Base-by-base conservation (phyloP, 2,888 invertebrate genomes). In the Callyntrura sp. region DNA sequence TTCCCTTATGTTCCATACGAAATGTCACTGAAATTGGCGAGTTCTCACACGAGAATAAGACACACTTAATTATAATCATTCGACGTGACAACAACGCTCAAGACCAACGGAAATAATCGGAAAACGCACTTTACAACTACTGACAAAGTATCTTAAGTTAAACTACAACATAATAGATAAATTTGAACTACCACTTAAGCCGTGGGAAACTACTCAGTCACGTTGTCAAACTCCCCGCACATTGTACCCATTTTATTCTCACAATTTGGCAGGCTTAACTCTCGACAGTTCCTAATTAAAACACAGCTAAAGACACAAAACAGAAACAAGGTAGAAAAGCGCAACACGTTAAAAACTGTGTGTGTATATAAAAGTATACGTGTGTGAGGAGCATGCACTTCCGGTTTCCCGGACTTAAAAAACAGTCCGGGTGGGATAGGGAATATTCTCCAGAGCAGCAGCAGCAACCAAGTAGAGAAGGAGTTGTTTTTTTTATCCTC, bases 331-430 rank as follows among this genome's bases (percentile, higher is more conserved):
- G 12, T 35, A 55, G 51, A 78, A 35, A 57, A 60, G 79, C 79
- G 79, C 79, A 79, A 79, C 79, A 79, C 8, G 60, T 79, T 45
- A 68, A 60, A 62, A 60, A 23, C n/a, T 17, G 35, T n/a, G 57
- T 57, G 17, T 35, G 35, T 35, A 35, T 35, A 35, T 35, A 35
- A 35, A 4, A 35, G n/a, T 35, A 28, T 65, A 76, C 25, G 57
- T 23, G 43, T 43, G 60, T 43, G 35, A 57, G 57, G 43, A 79
- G 79, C 87, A 88, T 73, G 82, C 82, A 88, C 82, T 88, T 88
- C 88, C 88, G 87, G 81, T 88, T 86, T 82, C 87, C 73, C 73
- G 73, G 57, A 82, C 62, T 88, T 68, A 62, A 55, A 88, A 70
- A 82, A 62, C 82, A 20, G 60, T 82, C 82, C 88, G 73, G 81